Base-by-base conservation (phyloP, 2,797 vertebrate genomes). In the Enteromius radiatus region DNA sequence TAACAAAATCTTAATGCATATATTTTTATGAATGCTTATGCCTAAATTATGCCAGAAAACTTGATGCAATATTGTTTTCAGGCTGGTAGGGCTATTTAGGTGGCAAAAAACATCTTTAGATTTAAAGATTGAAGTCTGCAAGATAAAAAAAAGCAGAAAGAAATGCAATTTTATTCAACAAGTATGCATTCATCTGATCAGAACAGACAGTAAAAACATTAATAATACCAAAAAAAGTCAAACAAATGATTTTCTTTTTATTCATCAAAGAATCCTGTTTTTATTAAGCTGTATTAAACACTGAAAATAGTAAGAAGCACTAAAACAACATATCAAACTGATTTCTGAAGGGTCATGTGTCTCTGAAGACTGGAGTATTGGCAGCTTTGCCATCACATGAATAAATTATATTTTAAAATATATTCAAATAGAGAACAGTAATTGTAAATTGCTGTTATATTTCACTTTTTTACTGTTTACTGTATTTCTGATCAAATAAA, bases 331-430 rank as follows among this genome's bases (percentile, higher is more conserved):
- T 11, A 14, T 43, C 12, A 23, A 21, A 41, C 23, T 26, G 3
- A 68, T 43, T 68, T 68, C 65, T 68, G 70, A 73, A 52, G 28
- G 10, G 3, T n/a, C 47, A 52, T n/a, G 45, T 33, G 45, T 33
- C 5, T 14, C 19, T 52, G 45, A 49, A 49, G 69, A 21, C 69
- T 31, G 8, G 2, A 71, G 43, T 11, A 21, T 47, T 70, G 63
- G 31, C 17, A 10, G n/a, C 1, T 69, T 69, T 69, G 41, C 1
- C 8, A 5, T 70, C 0, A 17, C 7, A 70, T 2, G 68, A 70
- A 26, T 45, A 26, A 19, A 47, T 70, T 2, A 70, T 2, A 31
- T 49, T 49, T 49, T 11, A 11, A 10, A 70, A 47, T 47, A 28
- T 45, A 68, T 28, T 61, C 5, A 61, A 28, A 15, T 61, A 67